Conservation (phyloP, 2,888 invertebrate species). For the Neelides folsomi region DNA sequence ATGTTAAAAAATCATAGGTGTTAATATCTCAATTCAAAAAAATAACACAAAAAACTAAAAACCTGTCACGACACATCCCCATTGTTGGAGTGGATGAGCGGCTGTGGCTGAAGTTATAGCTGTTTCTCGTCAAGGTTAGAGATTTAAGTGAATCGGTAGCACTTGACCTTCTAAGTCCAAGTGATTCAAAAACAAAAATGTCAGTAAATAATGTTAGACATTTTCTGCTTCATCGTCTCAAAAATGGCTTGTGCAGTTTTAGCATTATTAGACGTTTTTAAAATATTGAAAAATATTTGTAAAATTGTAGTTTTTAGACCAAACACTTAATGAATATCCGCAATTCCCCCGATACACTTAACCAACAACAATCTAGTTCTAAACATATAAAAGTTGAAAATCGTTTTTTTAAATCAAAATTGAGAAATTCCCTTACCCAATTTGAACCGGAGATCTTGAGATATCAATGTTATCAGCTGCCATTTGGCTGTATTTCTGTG, state of each 20-base stretch:
- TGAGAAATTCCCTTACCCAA: constrained; percentile 42
- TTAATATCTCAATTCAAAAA: constrained; percentile 7
- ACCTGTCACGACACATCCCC: constrained; percentile 33
- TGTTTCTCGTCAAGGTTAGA: constrained; percentile 31
- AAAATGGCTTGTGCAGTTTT: not conserved
- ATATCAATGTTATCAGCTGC: constrained; percentile 49
- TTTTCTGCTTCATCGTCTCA: not conserved
- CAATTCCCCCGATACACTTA: not conserved
- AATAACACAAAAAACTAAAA: constrained; percentile 22
- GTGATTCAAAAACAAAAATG: constrained; percentile 7
- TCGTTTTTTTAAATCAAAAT: constrained; percentile 5
- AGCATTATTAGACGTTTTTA: too few relatives aligned
- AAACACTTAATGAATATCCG: not conserved
- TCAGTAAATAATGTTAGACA: not conserved
- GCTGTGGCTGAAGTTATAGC: constrained; percentile 31
- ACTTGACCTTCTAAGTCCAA: constrained; percentile 20
- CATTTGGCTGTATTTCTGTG: constrained; percentile 28
- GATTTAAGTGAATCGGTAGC: constrained; percentile 29
- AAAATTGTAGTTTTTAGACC: constrained; percentile 1
- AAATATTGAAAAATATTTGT: not conserved
- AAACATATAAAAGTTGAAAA: constrained; percentile 33
- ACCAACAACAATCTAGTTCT: not conserved
- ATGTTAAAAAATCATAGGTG: constrained; percentile 9
- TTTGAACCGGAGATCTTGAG: constrained; percentile 43
- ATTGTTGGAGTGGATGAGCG: constrained; percentile 31